Base-by-base conservation (phyloP, 2,888 invertebrate species). In the Cephus sareptanus region DNA sequence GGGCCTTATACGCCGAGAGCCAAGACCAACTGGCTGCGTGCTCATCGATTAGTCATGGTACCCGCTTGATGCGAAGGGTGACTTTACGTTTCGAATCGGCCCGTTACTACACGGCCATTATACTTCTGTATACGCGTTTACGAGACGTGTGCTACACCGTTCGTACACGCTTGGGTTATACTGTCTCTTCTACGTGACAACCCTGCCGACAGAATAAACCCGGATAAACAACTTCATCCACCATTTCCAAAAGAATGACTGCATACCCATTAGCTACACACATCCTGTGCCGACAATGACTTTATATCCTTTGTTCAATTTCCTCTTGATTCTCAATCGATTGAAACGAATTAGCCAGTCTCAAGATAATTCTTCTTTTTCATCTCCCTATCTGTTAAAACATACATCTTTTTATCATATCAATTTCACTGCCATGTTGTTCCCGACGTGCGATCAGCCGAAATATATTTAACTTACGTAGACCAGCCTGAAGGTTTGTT, bases 1-100 rank as follows among this genome's bases (percentile, higher is more conserved):
- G 9, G 23, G 56, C 56, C 23, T 23, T 23, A 23, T 6, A 23
- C 23, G 56, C 23, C 56, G 23, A 56, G 56, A 56, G 56, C 23
- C 23, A 56, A 56, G 56, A 56, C 23, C 56, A 56, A 89, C 87
- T 87, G 88, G 86, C 87, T 86, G 89, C 87, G 87, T 89, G 87
- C 83, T 88, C 90, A 90, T 91, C 88, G 91, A 91, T 91, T 91
- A 90, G 91, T 88, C 88, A 89, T 88, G 87, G 89, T 91, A 88
- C 90, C 90, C 89, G 89, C 85, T 81, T 86, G 83, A 81, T 56
- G 80, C 83, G 84, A 87, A 89, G 83, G 84, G 84, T 83, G 82
- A 84, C 84, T 84, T 79, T 74, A 79, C 79, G 76, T 80, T 82
- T 81, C 75, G 89, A 89, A 87, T 89, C 88, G 74, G 35, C 37